phyloP scores from a whole-genome alignment of 2,888 invertebrate species.

The Cephus sareptanus region DNA sequence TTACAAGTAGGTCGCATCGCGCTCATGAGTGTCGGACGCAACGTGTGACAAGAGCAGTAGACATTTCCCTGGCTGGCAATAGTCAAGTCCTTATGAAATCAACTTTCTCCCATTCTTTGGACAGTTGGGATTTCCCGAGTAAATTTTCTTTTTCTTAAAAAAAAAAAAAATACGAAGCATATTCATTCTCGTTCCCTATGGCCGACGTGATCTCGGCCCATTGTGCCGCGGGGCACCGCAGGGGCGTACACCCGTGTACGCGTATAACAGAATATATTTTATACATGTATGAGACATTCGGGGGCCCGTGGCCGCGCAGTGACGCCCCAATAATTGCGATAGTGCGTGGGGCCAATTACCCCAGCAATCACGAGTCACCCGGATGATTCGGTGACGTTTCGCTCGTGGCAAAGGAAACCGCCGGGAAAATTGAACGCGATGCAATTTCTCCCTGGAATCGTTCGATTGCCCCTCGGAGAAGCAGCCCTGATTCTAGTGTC shows the following conservation, averaged over 20 bases:
- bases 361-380: conserved; percentile 35
- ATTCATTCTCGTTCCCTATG: neutral
- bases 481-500: neutral
- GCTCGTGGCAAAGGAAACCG: conserved; percentile 11
- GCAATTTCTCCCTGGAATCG: neutral
- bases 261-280: neutral
- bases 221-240: neutral
- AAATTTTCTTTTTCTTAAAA: too few species aligned
- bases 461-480: neutral
- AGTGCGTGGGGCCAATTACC: conserved; percentile 35
- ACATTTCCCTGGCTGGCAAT: too few species aligned
- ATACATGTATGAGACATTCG: neutral
- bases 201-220: too few species aligned
- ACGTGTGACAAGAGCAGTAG: neutral
- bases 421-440: neutral
- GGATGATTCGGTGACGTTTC: conserved; percentile 31
- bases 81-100: too few species aligned
- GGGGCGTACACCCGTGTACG: neutral
- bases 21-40: neutral
- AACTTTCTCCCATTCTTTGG: neutral
- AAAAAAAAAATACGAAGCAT: neutral
- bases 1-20: neutral
- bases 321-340: conserved; percentile 30
- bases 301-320: conserved; percentile 8
- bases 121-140: too few species aligned